phyloP scores from a whole-genome alignment of 1,140 invertebrate genomes.

The Camponotus pennsylvanicus region DNA sequence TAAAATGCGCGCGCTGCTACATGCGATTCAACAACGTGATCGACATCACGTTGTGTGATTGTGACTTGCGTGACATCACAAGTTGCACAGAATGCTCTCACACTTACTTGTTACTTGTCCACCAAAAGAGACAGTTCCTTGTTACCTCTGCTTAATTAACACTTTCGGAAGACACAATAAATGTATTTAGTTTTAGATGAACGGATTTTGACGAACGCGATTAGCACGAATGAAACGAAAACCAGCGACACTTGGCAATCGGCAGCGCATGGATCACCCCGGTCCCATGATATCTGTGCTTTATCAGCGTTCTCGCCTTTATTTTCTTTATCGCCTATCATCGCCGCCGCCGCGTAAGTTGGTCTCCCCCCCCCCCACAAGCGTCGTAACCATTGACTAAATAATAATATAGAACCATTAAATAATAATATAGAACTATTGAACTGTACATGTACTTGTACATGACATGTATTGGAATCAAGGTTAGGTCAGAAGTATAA shows the following conservation, averaged over 20 bases:
- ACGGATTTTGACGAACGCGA: background rate
- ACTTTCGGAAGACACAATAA: background rate
- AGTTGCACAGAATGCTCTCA: background rate
- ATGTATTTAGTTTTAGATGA: background rate
- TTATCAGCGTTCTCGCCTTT: slow-evolving; percentile 19
- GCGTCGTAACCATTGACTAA: background rate
- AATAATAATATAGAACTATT: too few relatives aligned
- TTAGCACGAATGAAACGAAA: background rate
- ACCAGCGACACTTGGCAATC: background rate
- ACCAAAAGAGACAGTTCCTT: background rate
- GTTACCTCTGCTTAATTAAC: background rate
- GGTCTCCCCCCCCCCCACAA: slow-evolving; percentile 15
- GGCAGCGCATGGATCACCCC: background rate
- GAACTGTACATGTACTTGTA: too few relatives aligned
- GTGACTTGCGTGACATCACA: background rate
- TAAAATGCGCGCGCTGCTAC: background rate
- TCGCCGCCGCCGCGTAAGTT: background rate
- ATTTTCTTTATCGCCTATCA: slow-evolving; percentile 24
- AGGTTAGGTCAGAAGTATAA: too few relatives aligned
- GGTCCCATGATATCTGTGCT: background rate
- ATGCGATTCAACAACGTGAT: background rate
- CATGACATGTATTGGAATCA: too few relatives aligned
- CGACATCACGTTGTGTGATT: background rate
- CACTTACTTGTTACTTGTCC: slow-evolving; percentile 37
- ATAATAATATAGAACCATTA: too few relatives aligned